These are phyloP conservation scores for Stomatorhinus walkeri DNA, from an alignment of 2,797 vertebrate species.

Conservation along the genomic window DNA sequence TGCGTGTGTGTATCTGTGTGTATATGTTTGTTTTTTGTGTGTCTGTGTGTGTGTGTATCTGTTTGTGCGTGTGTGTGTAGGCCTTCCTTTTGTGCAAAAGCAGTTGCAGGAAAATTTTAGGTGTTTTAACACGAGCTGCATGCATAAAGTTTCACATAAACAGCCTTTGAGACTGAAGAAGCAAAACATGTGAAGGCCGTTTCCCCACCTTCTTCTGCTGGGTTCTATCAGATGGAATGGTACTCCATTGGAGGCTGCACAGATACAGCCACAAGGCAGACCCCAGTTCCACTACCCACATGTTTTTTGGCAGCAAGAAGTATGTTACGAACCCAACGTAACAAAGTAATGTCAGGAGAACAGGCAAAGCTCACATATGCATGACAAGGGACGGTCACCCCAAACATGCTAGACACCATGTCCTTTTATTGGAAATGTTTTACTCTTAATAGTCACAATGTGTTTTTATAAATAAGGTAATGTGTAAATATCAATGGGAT, in stretches of 20 bases:
- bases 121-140: background rate
- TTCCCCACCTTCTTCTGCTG: background rate
- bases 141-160: background rate
- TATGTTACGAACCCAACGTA: background rate
- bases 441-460: background rate
- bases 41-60: slow-evolving; percentile 20
- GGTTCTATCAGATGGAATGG: background rate
- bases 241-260: background rate
- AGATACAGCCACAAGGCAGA: background rate
- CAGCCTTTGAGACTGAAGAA: background rate
- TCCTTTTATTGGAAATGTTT: background rate
- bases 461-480: background rate
- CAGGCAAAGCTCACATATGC: background rate
- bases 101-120: background rate
- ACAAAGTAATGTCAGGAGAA: background rate
- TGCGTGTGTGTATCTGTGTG: slow-evolving; percentile 30
- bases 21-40: background rate
- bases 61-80: slow-evolving; percentile 23
- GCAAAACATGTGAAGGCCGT: background rate
- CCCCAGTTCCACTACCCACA: background rate
- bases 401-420: background rate
- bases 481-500: background rate
- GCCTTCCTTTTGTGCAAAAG: background rate
- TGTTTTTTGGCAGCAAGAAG: background rate
- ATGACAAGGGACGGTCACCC: background rate